These are phyloP conservation scores for Crambe crambe DNA, from an alignment of 37 sponge, comb jelly and placozoan species.

Conservation along the genomic window DNA sequence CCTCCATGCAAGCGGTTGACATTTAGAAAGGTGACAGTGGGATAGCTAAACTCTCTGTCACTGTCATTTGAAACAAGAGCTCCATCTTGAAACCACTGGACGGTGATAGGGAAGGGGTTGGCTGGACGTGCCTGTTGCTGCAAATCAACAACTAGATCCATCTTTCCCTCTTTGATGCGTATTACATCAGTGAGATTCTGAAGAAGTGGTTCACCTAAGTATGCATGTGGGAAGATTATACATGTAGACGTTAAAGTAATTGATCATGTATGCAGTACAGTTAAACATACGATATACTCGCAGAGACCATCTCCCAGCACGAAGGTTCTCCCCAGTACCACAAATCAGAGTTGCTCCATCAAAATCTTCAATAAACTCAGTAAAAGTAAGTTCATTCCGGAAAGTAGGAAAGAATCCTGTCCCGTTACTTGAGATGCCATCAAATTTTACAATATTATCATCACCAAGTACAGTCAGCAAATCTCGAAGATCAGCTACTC, in stretches of 20 bases:
- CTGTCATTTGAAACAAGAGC: neutral
- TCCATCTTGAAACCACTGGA: conserved; percentile 4
- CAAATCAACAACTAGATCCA: neutral
- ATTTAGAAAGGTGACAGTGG: neutral
- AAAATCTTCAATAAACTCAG: neutral
- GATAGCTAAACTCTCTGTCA: neutral
- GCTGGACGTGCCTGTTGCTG: neutral
- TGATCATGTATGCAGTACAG: neutral
- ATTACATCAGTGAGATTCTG: neutral
- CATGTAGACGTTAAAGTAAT: neutral
- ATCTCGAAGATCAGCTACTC: neutral
- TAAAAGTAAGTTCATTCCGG: neutral
- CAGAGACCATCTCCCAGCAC: neutral
- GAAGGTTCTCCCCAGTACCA: neutral
- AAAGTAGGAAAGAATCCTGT: neutral
- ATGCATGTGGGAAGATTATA: neutral
- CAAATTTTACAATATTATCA: neutral
- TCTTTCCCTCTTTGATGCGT: neutral
- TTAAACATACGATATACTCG: neutral
- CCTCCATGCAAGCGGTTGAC: neutral
- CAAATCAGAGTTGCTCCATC: neutral
- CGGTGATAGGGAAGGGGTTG: neutral
- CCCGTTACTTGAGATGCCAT: neutral
- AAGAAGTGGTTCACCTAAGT: neutral
- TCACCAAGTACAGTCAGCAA: neutral